These are phyloP conservation scores for Archaeoteleia sp. DNA, from an alignment of 2,888 invertebrate genomes.

Conservation along the genomic window DNA sequence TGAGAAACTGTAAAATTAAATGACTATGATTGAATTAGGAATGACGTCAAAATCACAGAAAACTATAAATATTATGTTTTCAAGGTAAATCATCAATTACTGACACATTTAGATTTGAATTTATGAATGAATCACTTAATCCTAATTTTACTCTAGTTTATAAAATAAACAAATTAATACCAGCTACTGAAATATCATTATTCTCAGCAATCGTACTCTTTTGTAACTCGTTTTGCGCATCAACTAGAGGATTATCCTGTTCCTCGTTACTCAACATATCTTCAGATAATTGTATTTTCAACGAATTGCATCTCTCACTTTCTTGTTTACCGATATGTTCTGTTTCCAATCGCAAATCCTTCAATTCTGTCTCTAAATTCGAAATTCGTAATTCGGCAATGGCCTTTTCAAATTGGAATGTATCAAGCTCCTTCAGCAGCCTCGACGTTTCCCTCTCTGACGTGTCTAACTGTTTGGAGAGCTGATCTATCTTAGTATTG, in stretches of 20 bases:
- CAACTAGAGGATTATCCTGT: conserved; percentile 60
- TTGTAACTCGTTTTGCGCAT: conserved; percentile 63
- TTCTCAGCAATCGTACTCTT: conserved; percentile 48
- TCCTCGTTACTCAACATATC: conserved; percentile 62
- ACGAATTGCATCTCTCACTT: conserved; percentile 55
- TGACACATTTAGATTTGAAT: too few species aligned
- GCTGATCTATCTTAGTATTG: conserved; percentile 50
- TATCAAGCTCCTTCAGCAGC: conserved; percentile 61
- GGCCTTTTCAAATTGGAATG: conserved; percentile 60
- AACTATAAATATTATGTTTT: too few species aligned
- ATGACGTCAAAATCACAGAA: too few species aligned
- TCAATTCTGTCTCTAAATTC: conserved; percentile 62
- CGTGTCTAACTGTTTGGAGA: conserved; percentile 56
- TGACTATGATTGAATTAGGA: too few species aligned
- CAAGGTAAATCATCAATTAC: too few species aligned
- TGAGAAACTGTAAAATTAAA: too few species aligned
- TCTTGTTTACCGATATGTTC: conserved; percentile 57
- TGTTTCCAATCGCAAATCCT: conserved; percentile 53
- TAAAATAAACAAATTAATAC: conserved; percentile 15
- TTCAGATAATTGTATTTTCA: conserved; percentile 60
- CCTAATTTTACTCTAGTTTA: too few species aligned
- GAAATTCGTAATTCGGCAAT: conserved; percentile 60
- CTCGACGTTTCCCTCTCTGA: conserved; percentile 61
- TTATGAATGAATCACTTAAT: too few species aligned
- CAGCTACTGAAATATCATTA: conserved; percentile 26